phyloP scores from a whole-genome alignment of 2,888 invertebrate genomes.

The Patella caerulea region DNA sequence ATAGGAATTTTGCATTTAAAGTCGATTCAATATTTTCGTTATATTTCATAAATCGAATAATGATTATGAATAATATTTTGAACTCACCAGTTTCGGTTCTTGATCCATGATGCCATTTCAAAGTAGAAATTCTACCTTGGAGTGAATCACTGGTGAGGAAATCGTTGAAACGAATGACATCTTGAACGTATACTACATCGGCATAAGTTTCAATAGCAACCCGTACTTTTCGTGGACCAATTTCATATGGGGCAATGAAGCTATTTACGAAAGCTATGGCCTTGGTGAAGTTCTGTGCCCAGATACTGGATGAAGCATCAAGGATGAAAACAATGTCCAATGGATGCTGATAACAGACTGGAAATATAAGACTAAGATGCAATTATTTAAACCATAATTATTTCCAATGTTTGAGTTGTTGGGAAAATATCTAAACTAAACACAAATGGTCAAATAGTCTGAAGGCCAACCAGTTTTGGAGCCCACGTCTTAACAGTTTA shows the following conservation, averaged over 20 bases:
- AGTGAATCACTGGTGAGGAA: background rate
- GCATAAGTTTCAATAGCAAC: background rate
- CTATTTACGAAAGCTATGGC: slow-evolving; percentile 36
- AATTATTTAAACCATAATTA: too few species aligned
- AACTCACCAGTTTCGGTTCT: slow-evolving; percentile 4
- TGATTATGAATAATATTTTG: too few species aligned
- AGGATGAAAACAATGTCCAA: slow-evolving; percentile 35
- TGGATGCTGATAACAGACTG: slow-evolving; percentile 30
- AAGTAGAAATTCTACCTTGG: background rate
- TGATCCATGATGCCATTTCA: background rate
- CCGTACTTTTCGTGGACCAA: slow-evolving; percentile 28
- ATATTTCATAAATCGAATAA: too few species aligned
- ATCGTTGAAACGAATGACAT: background rate
- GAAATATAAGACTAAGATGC: too few species aligned
- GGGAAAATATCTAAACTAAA: too few species aligned
- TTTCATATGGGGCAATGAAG: slow-evolving; percentile 34
- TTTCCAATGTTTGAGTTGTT: too few species aligned
- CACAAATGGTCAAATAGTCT: too few species aligned
- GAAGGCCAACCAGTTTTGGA: too few species aligned
- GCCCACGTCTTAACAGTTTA: too few species aligned
- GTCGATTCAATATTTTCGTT: too few species aligned
- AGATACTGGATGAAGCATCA: slow-evolving; percentile 35
- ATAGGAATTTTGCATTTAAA: too few species aligned
- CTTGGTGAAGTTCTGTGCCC: slow-evolving; percentile 37
- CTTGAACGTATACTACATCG: background rate